phyloP scores from a whole-genome alignment of 2,888 invertebrate genomes.

The Elysia crispata region DNA sequence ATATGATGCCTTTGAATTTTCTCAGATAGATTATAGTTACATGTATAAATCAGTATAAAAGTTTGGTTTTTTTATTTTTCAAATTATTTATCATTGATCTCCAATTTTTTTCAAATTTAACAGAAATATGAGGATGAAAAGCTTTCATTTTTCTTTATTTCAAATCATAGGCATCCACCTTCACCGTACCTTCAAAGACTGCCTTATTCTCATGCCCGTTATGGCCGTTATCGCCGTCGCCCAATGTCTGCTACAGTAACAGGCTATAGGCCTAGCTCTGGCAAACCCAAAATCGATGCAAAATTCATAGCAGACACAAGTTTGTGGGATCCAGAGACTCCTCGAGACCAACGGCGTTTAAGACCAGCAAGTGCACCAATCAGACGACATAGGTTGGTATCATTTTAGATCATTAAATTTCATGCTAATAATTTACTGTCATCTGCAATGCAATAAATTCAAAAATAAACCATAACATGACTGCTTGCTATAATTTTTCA shows the following conservation, averaged over 20 bases:
- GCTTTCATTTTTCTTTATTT: background rate
- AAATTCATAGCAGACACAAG: conserved; percentile 74
- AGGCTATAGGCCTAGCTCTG: conserved; percentile 43
- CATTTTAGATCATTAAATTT: no score
- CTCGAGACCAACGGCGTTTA: conserved; percentile 55
- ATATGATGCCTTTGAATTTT: no score
- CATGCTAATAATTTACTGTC: no score
- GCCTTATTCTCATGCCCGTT: conserved; percentile 63
- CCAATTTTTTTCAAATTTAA: no score
- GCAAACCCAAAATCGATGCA: conserved; percentile 74
- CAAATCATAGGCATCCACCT: conserved; percentile 50
- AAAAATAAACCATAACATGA: no score
- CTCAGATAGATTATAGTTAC: no score
- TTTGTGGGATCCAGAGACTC: conserved; percentile 74
- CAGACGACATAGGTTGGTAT: conserved; percentile 57
- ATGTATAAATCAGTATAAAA: no score
- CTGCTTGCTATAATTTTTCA: no score
- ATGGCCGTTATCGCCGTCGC: conserved; percentile 52
- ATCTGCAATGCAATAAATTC: no score
- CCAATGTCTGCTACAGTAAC: conserved; percentile 65
- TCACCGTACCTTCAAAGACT: conserved; percentile 74
- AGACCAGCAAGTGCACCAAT: conserved; percentile 72
- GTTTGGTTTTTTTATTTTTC: no score
- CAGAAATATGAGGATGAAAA: no score
- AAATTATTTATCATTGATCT: no score